These are phyloP conservation scores for Cotesia glomerata DNA, from an alignment of 1,140 invertebrate genomes.

Conservation along the genomic window DNA sequence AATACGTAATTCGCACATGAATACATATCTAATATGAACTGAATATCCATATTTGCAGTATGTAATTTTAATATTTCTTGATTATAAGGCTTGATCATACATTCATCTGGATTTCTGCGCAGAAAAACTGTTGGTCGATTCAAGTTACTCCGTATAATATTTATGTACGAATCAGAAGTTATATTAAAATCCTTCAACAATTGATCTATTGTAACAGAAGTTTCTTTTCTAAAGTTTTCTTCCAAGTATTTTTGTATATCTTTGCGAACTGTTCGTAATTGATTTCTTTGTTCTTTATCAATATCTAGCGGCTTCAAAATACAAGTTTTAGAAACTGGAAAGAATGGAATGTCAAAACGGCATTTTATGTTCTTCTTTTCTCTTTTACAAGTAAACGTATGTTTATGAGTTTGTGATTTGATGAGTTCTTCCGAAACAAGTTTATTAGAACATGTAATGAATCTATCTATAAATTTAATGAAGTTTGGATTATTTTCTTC, in stretches of 20 bases:
- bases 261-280: not conserved
- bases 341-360: conserved; percentile 32
- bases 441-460: conserved; percentile 13
- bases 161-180: conserved; percentile 13
- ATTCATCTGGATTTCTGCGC: conserved; percentile 18
- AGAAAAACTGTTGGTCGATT: conserved; percentile 22
- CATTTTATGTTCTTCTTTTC: conserved; percentile 27
- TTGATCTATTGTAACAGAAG: not conserved
- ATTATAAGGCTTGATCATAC: conserved; percentile 29
- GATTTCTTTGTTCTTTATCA: conserved; percentile 7
- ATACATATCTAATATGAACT: conserved; percentile 27
- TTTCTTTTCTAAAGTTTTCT: conserved; percentile 4
- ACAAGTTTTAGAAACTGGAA: conserved; percentile 25
- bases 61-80: conserved; percentile 20
- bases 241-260: conserved; percentile 2
- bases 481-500: not conserved
- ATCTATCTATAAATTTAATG: conserved; percentile 2
- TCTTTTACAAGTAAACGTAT: conserved; percentile 34
- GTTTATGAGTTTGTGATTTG: conserved; percentile 26
- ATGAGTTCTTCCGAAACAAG: not conserved
- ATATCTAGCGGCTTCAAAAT: conserved; percentile 27
- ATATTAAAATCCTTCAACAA: conserved; percentile 1
- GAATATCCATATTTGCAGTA: conserved; percentile 22
- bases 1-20: no score
- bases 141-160: conserved; percentile 4